phyloP scores from a whole-genome alignment of 2,113 vertebrate genomes.

The Tretioscincus oriximinensis region DNA sequence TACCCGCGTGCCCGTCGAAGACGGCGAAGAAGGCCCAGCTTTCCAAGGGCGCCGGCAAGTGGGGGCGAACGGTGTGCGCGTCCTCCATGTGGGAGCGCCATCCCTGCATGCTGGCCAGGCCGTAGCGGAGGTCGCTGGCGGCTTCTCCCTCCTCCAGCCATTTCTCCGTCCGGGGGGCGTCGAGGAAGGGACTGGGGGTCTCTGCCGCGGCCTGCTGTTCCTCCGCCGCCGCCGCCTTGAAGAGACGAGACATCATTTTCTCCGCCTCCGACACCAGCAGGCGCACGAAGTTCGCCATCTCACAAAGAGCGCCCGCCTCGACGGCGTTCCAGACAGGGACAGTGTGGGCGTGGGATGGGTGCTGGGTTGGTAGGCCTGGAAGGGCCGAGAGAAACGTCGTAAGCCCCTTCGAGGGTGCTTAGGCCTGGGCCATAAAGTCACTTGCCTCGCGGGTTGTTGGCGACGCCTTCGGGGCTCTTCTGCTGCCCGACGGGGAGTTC shows the following conservation, averaged over 20 bases:
- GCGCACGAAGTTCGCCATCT: conserved; percentile 75
- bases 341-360: not conserved
- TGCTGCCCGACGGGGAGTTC: too few species aligned
- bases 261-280: conserved; percentile 75
- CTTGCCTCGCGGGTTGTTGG: too few species aligned
- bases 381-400: too few species aligned
- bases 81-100: conserved; percentile 81
- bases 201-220: conserved; percentile 48
- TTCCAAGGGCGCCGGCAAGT: conserved; percentile 60
- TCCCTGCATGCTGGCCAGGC: conserved; percentile 76
- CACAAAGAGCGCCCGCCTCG: too few species aligned
- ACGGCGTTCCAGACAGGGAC: not conserved
- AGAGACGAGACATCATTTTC: conserved; percentile 77
- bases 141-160: conserved; percentile 67
- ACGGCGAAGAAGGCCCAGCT: conserved; percentile 80
- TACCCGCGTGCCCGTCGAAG: conserved; percentile 79
- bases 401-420: too few species aligned
- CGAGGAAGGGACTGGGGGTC: conserved; percentile 64
- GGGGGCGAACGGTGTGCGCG: conserved; percentile 71
- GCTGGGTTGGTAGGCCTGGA: too few species aligned
- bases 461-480: too few species aligned
- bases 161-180: conserved; percentile 71
- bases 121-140: conserved; percentile 67
- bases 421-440: too few species aligned
- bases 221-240: conserved; percentile 48